A percentile compares a stretch with the other conserved stretches of the same genome.
Evolutionary conservation across 2,888 invertebrate genomes (phyloP).

Genomic region (Lagria hirta): DNA sequence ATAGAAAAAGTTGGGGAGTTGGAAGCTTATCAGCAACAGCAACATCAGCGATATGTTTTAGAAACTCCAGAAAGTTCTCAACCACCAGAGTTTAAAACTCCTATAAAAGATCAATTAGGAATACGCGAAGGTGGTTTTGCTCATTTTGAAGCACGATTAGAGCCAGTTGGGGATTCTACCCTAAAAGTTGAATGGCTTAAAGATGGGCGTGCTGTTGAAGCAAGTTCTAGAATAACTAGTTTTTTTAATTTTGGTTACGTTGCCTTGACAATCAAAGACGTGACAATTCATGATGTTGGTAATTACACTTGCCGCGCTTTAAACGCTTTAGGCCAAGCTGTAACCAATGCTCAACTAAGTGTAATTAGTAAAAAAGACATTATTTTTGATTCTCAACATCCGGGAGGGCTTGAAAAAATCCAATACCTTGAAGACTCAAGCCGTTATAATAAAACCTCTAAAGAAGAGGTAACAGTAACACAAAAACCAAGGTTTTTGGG

Average conservation of each 20-base stretch:
- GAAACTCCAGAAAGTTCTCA: conserved; percentile 78
- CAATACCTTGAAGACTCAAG: conserved; percentile 85
- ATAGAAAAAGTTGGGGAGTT: conserved; percentile 90
- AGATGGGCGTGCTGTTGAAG: conserved; percentile 87
- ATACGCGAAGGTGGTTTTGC: conserved; percentile 92
- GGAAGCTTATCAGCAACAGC: conserved; percentile 83
- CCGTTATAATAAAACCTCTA: conserved; percentile 64
- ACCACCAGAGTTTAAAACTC: conserved; percentile 85
- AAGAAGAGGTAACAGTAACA: conserved; percentile 72
- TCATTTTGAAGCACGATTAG: conserved; percentile 92
- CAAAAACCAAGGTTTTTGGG: conserved; percentile 87
- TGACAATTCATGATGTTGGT: conserved; percentile 87
- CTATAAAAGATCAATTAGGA: conserved; percentile 82
- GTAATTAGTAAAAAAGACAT: conserved; percentile 85
- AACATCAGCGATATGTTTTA: conserved; percentile 76
- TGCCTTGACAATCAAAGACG: conserved; percentile 88
- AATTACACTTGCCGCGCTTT: conserved; percentile 86
- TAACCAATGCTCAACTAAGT: conserved; percentile 77
- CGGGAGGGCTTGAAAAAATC: conserved; percentile 88
- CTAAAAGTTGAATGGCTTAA: conserved; percentile 91
- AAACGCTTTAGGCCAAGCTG: conserved; percentile 84
- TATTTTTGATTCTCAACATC: conserved; percentile 88
- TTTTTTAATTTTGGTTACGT: conserved; percentile 96
- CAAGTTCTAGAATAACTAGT: conserved; percentile 88
- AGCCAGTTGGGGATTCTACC: conserved; percentile 89